phyloP scores from a whole-genome alignment of 37 sponge, comb jelly and placozoan species.

The Haliclona indistincta region DNA sequence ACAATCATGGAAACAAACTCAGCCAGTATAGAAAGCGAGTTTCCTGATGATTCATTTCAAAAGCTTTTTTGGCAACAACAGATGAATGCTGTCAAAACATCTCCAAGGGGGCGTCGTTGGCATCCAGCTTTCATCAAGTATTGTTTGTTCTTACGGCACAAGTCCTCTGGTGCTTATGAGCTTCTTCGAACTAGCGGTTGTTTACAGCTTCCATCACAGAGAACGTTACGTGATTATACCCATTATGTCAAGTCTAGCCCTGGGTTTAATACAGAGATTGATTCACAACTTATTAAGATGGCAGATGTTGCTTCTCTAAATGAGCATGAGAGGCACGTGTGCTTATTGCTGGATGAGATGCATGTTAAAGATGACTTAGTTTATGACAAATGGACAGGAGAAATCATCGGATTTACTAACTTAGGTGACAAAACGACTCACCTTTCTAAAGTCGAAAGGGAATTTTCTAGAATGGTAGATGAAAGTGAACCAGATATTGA shows the following conservation, averaged over 20 bases:
- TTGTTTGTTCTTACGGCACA: conserved; percentile 15
- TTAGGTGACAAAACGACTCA: conserved; percentile 32
- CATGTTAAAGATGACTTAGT: conserved; percentile 47
- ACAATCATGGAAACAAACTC: no score
- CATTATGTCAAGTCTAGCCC: conserved; percentile 11
- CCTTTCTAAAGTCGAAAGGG: conserved; percentile 16
- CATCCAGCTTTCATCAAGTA: conserved; percentile 34
- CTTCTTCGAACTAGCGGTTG: conserved; percentile 26
- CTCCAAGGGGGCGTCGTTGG: no score
- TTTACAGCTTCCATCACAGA: conserved; percentile 43
- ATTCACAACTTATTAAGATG: conserved; percentile 11
- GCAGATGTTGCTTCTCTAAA: neutral
- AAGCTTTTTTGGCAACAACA: no score
- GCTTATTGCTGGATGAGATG: conserved; percentile 25
- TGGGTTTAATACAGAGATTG: conserved; percentile 42
- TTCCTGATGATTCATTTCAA: no score
- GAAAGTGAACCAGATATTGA: no score
- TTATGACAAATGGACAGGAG: conserved; percentile 36
- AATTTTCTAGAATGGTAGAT: no score
- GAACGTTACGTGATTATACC: conserved; percentile 52
- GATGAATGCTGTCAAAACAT: no score
- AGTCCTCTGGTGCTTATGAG: conserved; percentile 35
- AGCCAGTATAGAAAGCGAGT: no score
- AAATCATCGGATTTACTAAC: conserved; percentile 36
- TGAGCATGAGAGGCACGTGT: conserved; percentile 23